These are phyloP conservation scores for Macaria notata DNA, from an alignment of 2,888 invertebrate species.

Conservation along the genomic window DNA sequence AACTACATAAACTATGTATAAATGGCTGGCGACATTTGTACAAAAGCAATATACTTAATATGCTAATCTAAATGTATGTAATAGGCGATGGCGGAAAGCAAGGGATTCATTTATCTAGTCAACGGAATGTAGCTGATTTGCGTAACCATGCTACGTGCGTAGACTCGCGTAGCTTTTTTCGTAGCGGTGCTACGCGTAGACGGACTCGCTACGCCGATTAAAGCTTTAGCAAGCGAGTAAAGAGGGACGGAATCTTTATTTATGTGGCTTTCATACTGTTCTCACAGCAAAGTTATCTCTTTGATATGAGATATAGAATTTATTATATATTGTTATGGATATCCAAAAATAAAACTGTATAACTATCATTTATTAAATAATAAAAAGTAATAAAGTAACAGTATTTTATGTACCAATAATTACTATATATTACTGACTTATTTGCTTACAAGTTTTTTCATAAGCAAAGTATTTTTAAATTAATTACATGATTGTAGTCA, in stretches of 20 bases:
- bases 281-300: no score
- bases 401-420: no score
- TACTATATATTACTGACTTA: no score
- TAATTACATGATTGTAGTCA: neutral
- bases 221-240: neutral
- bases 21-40: constrained; percentile 9
- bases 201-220: constrained; percentile 10
- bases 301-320: no score
- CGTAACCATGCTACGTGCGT: constrained; percentile 52
- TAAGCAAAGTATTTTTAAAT: neutral
- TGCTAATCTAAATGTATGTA: constrained; percentile 24
- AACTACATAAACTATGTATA: neutral
- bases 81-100: constrained; percentile 26
- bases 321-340: no score
- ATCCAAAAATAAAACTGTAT: no score
- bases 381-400: no score
- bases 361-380: no score
- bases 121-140: constrained; percentile 47
- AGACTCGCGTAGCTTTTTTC: constrained; percentile 44
- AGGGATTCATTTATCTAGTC: constrained; percentile 47
- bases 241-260: no score
- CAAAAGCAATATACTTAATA: constrained; percentile 15
- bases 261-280: no score
- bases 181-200: constrained; percentile 44
- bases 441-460: no score